These are phyloP conservation scores for Laterallus jamaicensis DNA, from an alignment of 2,113 vertebrate species.

Conservation along the genomic window DNA sequence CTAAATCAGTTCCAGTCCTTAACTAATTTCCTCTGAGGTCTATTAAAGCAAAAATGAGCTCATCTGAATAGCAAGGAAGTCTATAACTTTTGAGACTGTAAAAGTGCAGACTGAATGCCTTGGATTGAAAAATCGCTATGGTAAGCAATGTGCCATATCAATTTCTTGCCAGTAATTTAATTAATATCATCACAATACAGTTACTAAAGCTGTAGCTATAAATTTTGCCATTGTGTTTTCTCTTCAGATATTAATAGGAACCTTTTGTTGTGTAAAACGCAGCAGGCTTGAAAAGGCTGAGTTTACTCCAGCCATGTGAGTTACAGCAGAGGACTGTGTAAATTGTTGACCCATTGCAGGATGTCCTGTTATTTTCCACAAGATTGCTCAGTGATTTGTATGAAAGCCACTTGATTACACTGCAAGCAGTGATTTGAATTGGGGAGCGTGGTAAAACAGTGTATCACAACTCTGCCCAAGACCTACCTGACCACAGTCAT, in stretches of 20 bases:
- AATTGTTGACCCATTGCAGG: background rate
- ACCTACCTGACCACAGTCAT: background rate
- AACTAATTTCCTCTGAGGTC: slow-evolving; percentile 10
- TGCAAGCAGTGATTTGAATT: background rate
- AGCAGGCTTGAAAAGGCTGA: background rate
- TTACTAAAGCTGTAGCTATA: background rate
- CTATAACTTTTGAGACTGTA: slow-evolving; percentile 8
- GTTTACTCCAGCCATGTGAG: background rate
- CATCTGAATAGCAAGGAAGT: slow-evolving; percentile 14
- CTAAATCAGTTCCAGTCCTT: slow-evolving; percentile 15
- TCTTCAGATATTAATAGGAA: background rate
- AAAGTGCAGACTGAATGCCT: background rate
- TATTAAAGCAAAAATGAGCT: slow-evolving; percentile 23
- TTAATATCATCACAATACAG: slow-evolving; percentile 4
- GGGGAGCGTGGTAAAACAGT: background rate
- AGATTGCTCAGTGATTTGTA: background rate
- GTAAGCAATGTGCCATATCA: background rate
- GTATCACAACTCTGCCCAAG: background rate
- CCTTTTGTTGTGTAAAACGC: background rate
- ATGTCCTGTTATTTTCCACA: background rate
- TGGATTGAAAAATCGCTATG: background rate
- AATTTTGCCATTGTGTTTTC: background rate
- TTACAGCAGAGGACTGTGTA: background rate
- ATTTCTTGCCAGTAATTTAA: slow-evolving; percentile 20
- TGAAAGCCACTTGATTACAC: background rate